phyloP scores from a whole-genome alignment of 2,888 invertebrate genomes.

The Autographa gamma region DNA sequence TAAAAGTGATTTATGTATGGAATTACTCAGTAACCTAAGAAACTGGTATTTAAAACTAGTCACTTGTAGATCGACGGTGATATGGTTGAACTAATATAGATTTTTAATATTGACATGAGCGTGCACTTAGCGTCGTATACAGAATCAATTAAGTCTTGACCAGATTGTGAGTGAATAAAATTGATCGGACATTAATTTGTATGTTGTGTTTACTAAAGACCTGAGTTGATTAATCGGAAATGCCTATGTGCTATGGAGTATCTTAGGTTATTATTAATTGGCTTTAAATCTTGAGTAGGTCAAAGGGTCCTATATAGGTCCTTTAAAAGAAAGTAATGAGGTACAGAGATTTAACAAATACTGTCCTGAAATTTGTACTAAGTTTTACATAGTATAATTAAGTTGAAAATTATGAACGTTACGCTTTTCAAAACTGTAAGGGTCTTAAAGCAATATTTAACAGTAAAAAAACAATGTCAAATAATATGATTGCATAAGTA shows the following conservation, averaged over 20 bases:
- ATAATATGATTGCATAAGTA: too few species aligned
- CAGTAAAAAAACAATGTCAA: too few species aligned
- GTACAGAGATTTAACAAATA: too few species aligned
- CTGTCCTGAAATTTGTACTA: too few species aligned
- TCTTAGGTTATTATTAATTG: too few species aligned
- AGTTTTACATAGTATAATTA: too few species aligned
- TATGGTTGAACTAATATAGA: constrained; percentile 42
- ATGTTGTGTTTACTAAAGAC: background rate
- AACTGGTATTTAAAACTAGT: constrained; percentile 58
- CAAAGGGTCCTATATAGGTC: too few species aligned
- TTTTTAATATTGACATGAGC: constrained; percentile 29
- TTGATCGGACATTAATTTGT: constrained; percentile 1
- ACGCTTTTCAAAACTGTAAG: too few species aligned
- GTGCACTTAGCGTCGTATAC: constrained; percentile 6
- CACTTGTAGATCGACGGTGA: constrained; percentile 51
- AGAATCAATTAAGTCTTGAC: constrained; percentile 5
- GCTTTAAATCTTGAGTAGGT: too few species aligned
- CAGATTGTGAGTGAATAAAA: background rate
- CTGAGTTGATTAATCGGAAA: background rate
- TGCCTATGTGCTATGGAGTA: background rate
- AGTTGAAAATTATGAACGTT: too few species aligned
- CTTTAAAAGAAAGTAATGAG: too few species aligned
- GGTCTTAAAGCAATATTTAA: too few species aligned
- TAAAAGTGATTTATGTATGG: constrained; percentile 66
- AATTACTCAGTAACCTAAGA: constrained; percentile 58